These are phyloP conservation scores for Lomographa bimaculata DNA, from an alignment of 2,888 invertebrate species.

Conservation along the genomic window DNA sequence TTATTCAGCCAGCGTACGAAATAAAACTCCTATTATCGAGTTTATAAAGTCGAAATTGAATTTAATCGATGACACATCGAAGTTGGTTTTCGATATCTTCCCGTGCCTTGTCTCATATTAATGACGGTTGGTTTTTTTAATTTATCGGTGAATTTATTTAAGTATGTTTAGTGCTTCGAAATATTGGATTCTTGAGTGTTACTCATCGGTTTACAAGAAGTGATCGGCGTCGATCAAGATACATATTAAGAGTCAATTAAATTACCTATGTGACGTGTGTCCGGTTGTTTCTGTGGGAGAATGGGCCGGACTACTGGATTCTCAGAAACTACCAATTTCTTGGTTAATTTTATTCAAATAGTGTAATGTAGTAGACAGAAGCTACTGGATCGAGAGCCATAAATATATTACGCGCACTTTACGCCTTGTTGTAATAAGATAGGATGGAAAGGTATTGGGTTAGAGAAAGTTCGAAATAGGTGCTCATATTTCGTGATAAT, in stretches of 20 bases:
- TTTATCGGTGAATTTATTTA: slow-evolving; percentile 64
- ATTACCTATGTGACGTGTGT: slow-evolving; percentile 35
- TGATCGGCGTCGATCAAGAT: slow-evolving; percentile 43
- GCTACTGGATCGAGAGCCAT: slow-evolving; percentile 6
- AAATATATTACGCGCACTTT: slow-evolving; percentile 20
- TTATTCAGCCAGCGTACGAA: slow-evolving; percentile 35
- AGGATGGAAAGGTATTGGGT: not conserved
- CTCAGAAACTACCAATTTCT: slow-evolving; percentile 22
- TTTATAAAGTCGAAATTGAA: slow-evolving; percentile 45
- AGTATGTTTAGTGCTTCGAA: slow-evolving; percentile 46
- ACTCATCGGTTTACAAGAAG: slow-evolving; percentile 49
- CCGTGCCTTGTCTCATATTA: slow-evolving; percentile 65
- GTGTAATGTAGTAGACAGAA: slow-evolving; percentile 19
- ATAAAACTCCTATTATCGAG: slow-evolving; percentile 39
- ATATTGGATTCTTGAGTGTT: slow-evolving; percentile 45
- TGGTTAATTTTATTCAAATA: slow-evolving; percentile 19
- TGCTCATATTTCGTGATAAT: too few relatives aligned
- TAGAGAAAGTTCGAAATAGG: too few relatives aligned
- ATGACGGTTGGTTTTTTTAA: slow-evolving; percentile 67
- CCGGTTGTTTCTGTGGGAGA: slow-evolving; percentile 30
- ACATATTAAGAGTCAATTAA: slow-evolving; percentile 46
- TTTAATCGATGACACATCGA: slow-evolving; percentile 32
- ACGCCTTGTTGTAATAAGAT: slow-evolving; percentile 13
- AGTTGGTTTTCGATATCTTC: slow-evolving; percentile 54
- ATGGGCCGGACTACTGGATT: slow-evolving; percentile 13